phyloP scores from a whole-genome alignment of 2,888 invertebrate genomes.

The Tuberolachnus salignus region DNA sequence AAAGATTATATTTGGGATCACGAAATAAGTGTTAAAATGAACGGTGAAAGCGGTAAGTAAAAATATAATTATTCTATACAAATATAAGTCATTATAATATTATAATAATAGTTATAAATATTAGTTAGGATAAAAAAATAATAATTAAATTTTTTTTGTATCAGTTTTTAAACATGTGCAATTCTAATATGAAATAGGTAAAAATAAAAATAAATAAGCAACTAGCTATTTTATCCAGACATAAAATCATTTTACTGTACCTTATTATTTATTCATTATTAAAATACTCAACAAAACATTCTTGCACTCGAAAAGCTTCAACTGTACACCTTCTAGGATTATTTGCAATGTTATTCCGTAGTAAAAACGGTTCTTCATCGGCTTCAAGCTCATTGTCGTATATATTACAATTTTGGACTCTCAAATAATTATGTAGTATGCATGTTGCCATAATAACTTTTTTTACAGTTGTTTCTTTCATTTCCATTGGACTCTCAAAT shows the following conservation, averaged over 20 bases:
- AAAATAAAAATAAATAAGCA: too few species aligned
- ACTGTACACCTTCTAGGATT: constrained; percentile 20
- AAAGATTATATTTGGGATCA: constrained; percentile 23
- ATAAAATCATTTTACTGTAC: background rate
- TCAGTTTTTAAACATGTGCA: too few species aligned
- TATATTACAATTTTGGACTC: constrained; percentile 10
- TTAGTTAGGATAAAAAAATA: background rate
- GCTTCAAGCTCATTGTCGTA: constrained; percentile 27
- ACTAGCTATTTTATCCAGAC: background rate
- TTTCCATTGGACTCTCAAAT: constrained; percentile 11
- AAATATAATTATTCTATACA: background rate
- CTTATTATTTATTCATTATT: constrained; percentile 20
- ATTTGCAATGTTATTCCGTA: constrained; percentile 22
- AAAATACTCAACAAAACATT: constrained; percentile 28
- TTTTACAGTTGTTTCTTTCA: constrained; percentile 23
- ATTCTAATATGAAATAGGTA: too few species aligned
- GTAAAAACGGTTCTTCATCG: constrained; percentile 31
- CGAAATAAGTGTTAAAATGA: constrained; percentile 24
- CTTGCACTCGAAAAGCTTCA: constrained; percentile 35
- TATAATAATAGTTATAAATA: background rate
- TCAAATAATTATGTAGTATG: constrained; percentile 14
- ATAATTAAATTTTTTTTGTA: background rate
- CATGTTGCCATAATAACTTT: constrained; percentile 20
- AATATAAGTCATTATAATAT: background rate
- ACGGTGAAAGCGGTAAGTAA: constrained; percentile 17